These are phyloP conservation scores for Abrostola tripartita DNA, from an alignment of 2,888 invertebrate genomes.

Conservation along the genomic window DNA sequence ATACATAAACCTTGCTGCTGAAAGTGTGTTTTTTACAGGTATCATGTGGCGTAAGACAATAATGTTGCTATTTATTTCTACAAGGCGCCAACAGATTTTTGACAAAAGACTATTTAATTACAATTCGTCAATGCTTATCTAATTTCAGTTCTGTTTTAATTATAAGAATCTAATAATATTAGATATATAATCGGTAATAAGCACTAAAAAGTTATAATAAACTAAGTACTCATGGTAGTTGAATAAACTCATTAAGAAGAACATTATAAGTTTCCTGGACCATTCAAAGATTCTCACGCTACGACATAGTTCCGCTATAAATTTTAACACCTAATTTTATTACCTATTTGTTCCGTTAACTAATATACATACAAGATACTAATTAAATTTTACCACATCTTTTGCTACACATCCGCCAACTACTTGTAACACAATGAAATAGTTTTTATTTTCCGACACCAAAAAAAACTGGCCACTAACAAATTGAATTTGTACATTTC, in stretches of 20 bases:
- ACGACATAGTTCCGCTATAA: slow-evolving; percentile 2
- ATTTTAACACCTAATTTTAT: neutral
- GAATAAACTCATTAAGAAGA: neutral
- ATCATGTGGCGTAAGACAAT: too few species aligned
- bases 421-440: slow-evolving; percentile 10
- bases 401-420: slow-evolving; percentile 13
- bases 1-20: neutral
- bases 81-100: neutral
- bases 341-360: too few species aligned
- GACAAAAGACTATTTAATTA: neutral
- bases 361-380: too few species aligned
- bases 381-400: slow-evolving; percentile 21
- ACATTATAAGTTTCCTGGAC: neutral
- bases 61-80: too few species aligned
- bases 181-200: neutral
- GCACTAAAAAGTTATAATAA: neutral
- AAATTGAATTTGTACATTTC: slow-evolving; percentile 23
- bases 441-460: slow-evolving; percentile 8
- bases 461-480: slow-evolving; percentile 11
- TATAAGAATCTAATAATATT: neutral
- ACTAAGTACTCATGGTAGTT: neutral
- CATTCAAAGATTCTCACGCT: slow-evolving; percentile 4
- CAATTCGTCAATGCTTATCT: neutral
- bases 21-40: neutral
- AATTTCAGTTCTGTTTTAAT: slow-evolving; percentile 1